phyloP scores from a whole-genome alignment of 2,888 invertebrate species.

The Cenopis cana region DNA sequence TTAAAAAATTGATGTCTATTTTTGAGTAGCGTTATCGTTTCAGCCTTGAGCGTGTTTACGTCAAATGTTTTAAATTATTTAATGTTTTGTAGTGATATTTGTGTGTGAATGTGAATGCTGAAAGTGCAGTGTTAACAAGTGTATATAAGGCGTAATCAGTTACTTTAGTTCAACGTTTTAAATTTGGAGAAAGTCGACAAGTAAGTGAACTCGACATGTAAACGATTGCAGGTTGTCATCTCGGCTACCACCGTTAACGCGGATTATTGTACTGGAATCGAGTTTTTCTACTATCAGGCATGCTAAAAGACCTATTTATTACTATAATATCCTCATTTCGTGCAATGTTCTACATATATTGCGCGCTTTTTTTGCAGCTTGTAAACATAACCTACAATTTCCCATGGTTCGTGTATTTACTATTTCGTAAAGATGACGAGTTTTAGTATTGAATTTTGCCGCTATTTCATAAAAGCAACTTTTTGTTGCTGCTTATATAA shows the following conservation, averaged over 20 bases:
- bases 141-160: conserved; percentile 59
- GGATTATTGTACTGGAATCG: conserved; percentile 26
- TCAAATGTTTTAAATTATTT: conserved; percentile 69
- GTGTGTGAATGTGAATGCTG: conserved; percentile 56
- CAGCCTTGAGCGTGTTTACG: conserved; percentile 74
- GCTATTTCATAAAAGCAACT: not conserved
- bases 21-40: conserved; percentile 49
- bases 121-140: conserved; percentile 56
- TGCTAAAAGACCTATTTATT: not conserved
- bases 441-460: not conserved
- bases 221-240: conserved; percentile 71
- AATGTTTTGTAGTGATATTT: conserved; percentile 59
- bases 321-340: not conserved
- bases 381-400: conserved; percentile 82
- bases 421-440: conserved; percentile 3
- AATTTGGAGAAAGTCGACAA: conserved; percentile 60
- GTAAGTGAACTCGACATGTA: conserved; percentile 61
- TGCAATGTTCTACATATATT: conserved; percentile 36
- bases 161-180: conserved; percentile 50
- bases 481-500: not conserved
- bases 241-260: conserved; percentile 56
- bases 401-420: conserved; percentile 38
- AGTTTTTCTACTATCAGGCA: not conserved
- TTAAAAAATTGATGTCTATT: conserved; percentile 43
- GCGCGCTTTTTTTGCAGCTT: conserved; percentile 62